Evolutionary conservation across 2,888 invertebrate species (phyloP).

Genomic region (Emesis russula): DNA sequence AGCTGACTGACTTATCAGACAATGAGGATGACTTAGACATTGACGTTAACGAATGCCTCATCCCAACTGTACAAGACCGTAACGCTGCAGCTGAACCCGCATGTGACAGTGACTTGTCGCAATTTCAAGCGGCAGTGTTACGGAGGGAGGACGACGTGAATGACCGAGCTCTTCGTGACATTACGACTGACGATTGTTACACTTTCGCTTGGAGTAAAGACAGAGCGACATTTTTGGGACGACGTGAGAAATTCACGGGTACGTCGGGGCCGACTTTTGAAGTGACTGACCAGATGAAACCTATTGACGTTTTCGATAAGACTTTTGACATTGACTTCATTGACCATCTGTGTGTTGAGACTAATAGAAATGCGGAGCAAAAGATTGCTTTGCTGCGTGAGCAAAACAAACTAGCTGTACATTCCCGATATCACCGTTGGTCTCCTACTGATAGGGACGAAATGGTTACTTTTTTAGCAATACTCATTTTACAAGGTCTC

Average conservation of each 20-base stretch:
- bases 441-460: conserved; percentile 56
- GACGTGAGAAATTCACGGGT: conserved; percentile 75
- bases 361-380: conserved; percentile 69
- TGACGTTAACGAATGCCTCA: neutral
- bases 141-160: conserved; percentile 11
- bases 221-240: conserved; percentile 56
- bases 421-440: conserved; percentile 59
- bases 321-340: conserved; percentile 78
- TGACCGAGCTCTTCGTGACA: conserved; percentile 58
- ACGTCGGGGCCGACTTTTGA: conserved; percentile 81
- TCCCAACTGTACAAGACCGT: conserved; percentile 13
- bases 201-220: conserved; percentile 76
- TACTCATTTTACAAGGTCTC: conserved; percentile 77
- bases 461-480: conserved; percentile 64
- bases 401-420: conserved; percentile 45
- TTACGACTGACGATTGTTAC: conserved; percentile 60
- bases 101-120: conserved; percentile 7
- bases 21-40: conserved; percentile 2
- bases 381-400: conserved; percentile 49
- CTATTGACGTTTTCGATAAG: conserved; percentile 69
- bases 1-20: neutral
- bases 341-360: conserved; percentile 71
- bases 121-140: conserved; percentile 26
- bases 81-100: conserved; percentile 19
- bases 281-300: conserved; percentile 56